Evolutionary conservation across 2,888 invertebrate genomes (phyloP).

Genomic region (Morpho helenor): DNA sequence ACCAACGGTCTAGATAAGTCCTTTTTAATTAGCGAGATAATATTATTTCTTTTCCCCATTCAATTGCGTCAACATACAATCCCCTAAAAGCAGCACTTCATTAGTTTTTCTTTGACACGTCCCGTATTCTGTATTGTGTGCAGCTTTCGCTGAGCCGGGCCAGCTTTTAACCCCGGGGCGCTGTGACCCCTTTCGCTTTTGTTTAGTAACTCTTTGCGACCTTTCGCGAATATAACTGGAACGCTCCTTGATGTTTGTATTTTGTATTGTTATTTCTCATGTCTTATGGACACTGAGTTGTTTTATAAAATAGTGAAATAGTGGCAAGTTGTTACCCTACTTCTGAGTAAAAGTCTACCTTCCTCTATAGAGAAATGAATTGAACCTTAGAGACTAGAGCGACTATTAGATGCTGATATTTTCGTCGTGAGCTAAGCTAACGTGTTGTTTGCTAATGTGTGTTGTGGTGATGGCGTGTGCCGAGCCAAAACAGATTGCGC

Average conservation of each 20-base stretch:
- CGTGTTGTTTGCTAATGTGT: too few species aligned
- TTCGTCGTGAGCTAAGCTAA: too few species aligned
- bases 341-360: too few species aligned
- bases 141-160: conserved; percentile 37
- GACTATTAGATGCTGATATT: too few species aligned
- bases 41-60: conserved; percentile 14
- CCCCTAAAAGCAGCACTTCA: conserved; percentile 68
- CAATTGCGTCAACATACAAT: conserved; percentile 50
- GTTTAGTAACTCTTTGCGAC: conserved; percentile 31
- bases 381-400: too few species aligned
- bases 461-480: too few species aligned
- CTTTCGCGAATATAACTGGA: conserved; percentile 26
- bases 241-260: conserved; percentile 18
- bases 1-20: too few species aligned
- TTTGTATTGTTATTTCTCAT: conserved; percentile 2
- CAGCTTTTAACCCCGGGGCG: conserved; percentile 38
- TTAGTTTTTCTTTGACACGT: conserved; percentile 55
- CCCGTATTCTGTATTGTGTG: conserved; percentile 63
- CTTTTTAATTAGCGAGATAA: conserved; percentile 2
- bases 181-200: conserved; percentile 42
- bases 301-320: too few species aligned
- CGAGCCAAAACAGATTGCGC: too few species aligned
- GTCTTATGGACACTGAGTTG: background rate
- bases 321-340: too few species aligned
- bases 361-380: too few species aligned